Percentiles rank a stretch among this genome's conserved stretches.
Evolutionary conservation across 2,113 vertebrate genomes (phyloP).

Genomic region (Rhineura floridana): DNA sequence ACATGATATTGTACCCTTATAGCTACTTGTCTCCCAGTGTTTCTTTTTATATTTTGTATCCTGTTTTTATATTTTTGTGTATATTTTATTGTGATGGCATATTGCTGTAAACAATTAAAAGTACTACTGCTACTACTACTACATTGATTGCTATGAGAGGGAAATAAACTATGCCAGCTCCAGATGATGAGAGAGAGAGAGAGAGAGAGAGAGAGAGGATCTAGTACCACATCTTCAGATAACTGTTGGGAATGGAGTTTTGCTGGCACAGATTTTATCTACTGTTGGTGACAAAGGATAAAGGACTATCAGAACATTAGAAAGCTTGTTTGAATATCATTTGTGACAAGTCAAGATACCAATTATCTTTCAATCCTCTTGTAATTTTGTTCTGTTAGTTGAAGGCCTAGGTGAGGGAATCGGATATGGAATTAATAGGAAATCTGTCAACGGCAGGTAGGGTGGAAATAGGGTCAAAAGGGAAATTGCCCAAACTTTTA

Average conservation of each 20-base stretch:
- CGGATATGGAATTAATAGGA: conserved; percentile 7
- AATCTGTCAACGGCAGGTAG: not conserved
- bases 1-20: no score
- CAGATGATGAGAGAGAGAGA: no score
- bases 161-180: no score
- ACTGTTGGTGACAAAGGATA: not conserved
- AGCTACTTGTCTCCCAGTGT: no score
- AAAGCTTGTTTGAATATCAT: not conserved
- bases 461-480: not conserved
- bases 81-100: no score
- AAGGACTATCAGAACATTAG: not conserved
- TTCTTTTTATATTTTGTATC: no score
- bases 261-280: not conserved
- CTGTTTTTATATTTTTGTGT: no score
- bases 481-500: not conserved
- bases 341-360: not conserved
- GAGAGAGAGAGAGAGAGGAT: no score
- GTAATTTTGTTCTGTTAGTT: conserved; percentile 8
- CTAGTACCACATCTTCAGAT: not conserved
- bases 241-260: not conserved
- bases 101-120: no score
- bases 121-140: no score
- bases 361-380: conserved; percentile 14
- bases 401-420: not conserved
- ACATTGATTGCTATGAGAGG: no score